Base-by-base conservation (phyloP, 2,888 invertebrate genomes). In the Junonia oenone region DNA sequence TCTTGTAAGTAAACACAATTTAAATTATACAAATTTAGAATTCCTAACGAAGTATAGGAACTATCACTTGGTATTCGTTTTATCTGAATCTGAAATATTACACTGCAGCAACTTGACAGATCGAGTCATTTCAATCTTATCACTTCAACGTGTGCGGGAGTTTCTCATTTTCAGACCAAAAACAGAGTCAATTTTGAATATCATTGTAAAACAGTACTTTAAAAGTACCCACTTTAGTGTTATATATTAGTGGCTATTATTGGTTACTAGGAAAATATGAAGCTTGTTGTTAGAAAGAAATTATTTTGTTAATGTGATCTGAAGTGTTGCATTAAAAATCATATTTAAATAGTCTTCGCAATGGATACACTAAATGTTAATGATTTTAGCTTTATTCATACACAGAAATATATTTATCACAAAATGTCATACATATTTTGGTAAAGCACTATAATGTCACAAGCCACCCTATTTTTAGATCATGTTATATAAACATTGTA, bases 251-350 rank as follows among this genome's bases (percentile, higher is more conserved):
- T 81, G 71, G 75, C 76, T 81, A 74, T 70, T 75, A 71, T 76
- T 69, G 70, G 68, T 73, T 74, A 74, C 63, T 72, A 72, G 62
- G 51, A 66, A 69, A 65, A 70, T 68, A 75, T 67, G 69, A 75
- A 70, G 79, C 76, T 82, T 81, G 79, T 84, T 81, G 71, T 71
- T 79, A 73, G 76, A 73, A 43, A n/a, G 26, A 43, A 26, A 70
- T 67, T 72, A 67, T 85, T 89, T 89, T 88, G 88, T 89, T 88
- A 86, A 75, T 88, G 90, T 87, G 89, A 88, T 89, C 84, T 87
- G 89, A 88, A 87, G 87, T 67, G 67, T 69, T 66, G 62, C 60
- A 63, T 64, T 65, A 55, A 62, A 58, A 55, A 57, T 61, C 48
- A 45, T 51, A 51, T 56, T 56, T 56, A 58, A 64, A 67, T 62